Base-by-base conservation (phyloP, 2,888 invertebrate genomes). In the Lasioglossum pauxillum region DNA sequence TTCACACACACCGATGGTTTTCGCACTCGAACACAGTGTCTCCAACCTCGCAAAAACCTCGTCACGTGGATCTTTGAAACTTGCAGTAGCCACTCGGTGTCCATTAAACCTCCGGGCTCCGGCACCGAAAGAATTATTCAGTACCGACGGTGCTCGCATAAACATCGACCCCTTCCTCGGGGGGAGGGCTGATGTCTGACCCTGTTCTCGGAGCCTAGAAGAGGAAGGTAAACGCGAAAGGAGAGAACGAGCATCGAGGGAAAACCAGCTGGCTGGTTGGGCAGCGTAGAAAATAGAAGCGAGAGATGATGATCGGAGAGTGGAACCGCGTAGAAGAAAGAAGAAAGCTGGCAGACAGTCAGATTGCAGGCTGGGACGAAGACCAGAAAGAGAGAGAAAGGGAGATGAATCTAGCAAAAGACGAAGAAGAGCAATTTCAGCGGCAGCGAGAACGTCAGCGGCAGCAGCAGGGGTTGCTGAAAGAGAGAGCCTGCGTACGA, bases 391-490 rank as follows among this genome's bases (percentile, higher is more conserved):
- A 60, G 14, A 64, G 64, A 31, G 14, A 60, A 12, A 60, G 27
- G 76, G 85, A 57, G 57, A 35, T 2, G 27, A 53, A 53, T 53
- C 23, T 53, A 53, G 60, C 60, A 27, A 60, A 60, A 27, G 60
- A 60, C 14, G 53, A 23, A 53, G 53, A 53, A 53, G 53, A 53
- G 78, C 75, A 74, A 83, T 83, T 80, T 79, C 90, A 84, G 86
- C 88, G 79, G 73, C 87, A 75, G 73, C 75, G 79, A 83, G 88
- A 75, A 81, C 84, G 81, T 81, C 84, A 78, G 78, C 89, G 77
- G 76, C 88, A 88, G 84, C 91, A 91, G 87, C 85, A 84, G 91
- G 92, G 93, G 91, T 92, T 92, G 93, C 91, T 88, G 89, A 89
- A 91, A 89, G 90, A 91, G 93, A 92, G 92, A 91, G 88, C 77